Percentiles rank a stretch among this genome's conserved stretches.
Conservation (phyloP, 2,888 invertebrate species). For the Synergus japonicus region DNA sequence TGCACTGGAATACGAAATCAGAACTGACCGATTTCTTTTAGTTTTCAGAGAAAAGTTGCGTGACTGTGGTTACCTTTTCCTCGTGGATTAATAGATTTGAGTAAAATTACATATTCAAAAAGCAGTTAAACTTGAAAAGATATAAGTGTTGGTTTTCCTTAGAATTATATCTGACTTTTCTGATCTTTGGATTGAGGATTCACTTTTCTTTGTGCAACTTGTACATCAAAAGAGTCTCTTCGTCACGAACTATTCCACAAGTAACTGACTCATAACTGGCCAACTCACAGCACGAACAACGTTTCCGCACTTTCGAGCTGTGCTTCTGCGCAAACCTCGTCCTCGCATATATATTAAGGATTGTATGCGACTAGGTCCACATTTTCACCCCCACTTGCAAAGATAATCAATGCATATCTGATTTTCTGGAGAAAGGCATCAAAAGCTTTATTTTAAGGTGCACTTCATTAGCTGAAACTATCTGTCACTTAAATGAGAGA, state of each 20-base stretch:
- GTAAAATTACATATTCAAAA: not conserved
- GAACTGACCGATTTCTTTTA: not conserved
- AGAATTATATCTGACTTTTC: not conserved
- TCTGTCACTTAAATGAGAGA: not conserved
- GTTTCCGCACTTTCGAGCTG: conserved; percentile 54
- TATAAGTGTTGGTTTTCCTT: conserved; percentile 3
- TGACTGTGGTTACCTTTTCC: not conserved
- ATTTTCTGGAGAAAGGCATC: not conserved
- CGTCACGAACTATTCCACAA: conserved; percentile 58
- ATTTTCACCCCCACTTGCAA: conserved; percentile 6
- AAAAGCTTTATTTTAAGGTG: not conserved
- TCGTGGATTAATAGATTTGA: not conserved
- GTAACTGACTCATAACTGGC: conserved; percentile 64
- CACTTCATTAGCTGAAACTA: not conserved
- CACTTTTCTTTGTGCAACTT: conserved; percentile 30
- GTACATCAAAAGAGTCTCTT: conserved; percentile 44
- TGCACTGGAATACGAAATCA: not conserved
- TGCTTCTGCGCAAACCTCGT: conserved; percentile 62
- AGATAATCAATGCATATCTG: not conserved
- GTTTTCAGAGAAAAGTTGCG: not conserved
- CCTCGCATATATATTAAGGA: conserved; percentile 48
- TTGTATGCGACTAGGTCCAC: conserved; percentile 50
- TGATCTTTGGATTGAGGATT: not conserved
- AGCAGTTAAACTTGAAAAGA: not conserved
- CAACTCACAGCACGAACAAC: conserved; percentile 46